A percentile compares a stretch with the other conserved stretches of the same genome.
Evolutionary conservation across 1,140 invertebrate genomes (phyloP).

Genomic region (Drosophila asahinai): DNA sequence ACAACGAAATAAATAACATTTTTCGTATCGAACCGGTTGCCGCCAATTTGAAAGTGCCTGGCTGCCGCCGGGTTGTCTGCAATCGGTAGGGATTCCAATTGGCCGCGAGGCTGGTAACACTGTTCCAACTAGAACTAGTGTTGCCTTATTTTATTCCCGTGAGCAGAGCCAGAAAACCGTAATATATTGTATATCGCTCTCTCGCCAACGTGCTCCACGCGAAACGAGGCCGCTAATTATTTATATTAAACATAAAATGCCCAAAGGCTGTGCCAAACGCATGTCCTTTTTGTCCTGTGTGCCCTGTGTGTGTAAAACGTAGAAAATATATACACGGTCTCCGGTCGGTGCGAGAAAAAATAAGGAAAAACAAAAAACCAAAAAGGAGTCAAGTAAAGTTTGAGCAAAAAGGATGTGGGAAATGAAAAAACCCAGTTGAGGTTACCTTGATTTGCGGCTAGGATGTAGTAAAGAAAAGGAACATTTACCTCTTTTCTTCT

Average conservation of each 20-base stretch:
- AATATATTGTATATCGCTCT: constrained; percentile 44
- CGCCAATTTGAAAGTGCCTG: neutral
- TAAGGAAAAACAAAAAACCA: neutral
- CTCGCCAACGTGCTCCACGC: constrained; percentile 50
- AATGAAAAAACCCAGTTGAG: neutral
- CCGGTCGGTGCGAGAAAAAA: constrained; percentile 25
- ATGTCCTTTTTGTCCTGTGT: constrained; percentile 65
- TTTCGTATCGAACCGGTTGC: neutral
- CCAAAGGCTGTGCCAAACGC: constrained; percentile 63
- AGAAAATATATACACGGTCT: constrained; percentile 24
- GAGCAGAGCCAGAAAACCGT: constrained; percentile 61
- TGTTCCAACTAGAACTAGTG: constrained; percentile 22
- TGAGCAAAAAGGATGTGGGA: constrained; percentile 6
- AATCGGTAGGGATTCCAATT: neutral
- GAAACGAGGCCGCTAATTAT: constrained; percentile 48
- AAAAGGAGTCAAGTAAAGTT: constrained; percentile 15
- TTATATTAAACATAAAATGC: constrained; percentile 68
- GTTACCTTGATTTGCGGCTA: constrained; percentile 15
- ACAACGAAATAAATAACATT: neutral
- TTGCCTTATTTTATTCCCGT: constrained; percentile 22
- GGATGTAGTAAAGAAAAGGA: constrained; percentile 1
- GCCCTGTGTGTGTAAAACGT: constrained; percentile 45
- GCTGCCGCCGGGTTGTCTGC: neutral
- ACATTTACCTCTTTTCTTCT: constrained; percentile 30
- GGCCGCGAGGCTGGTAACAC: constrained; percentile 9